These are phyloP conservation scores for Melanotaenia parkinsoni DNA, from an alignment of 2,797 vertebrate species.

Conservation along the genomic window DNA sequence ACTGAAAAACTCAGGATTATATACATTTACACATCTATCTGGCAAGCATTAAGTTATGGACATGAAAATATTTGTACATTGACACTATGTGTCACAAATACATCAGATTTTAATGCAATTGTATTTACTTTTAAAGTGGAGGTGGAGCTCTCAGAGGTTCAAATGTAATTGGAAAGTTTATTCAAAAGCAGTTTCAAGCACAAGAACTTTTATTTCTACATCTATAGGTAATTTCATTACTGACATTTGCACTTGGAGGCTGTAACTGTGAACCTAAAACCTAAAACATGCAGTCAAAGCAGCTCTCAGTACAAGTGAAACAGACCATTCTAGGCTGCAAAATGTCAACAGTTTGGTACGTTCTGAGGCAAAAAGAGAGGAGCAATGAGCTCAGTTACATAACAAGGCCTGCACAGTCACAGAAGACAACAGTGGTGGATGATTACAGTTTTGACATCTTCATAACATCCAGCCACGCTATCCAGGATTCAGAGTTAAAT, in stretches of 20 bases:
- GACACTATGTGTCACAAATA: too few species aligned
- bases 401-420: not conserved
- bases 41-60: not conserved
- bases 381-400: not conserved
- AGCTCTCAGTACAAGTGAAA: not conserved
- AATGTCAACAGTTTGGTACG: constrained; percentile 14
- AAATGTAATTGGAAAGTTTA: not conserved
- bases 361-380: not conserved
- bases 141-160: not conserved
- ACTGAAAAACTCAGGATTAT: not conserved
- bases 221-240: constrained; percentile 1
- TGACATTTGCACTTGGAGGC: not conserved
- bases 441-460: not conserved
- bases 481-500: not conserved
- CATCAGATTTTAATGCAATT: not conserved
- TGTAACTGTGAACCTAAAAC: not conserved
- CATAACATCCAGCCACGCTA: not conserved
- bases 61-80: not conserved
- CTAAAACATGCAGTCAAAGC: not conserved
- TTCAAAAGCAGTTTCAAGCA: not conserved
- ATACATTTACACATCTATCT: not conserved
- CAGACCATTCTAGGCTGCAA: not conserved
- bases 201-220: not conserved
- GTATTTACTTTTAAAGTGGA: not conserved
- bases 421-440: not conserved